Evolutionary conservation across 1,140 invertebrate genomes (phyloP).

Genomic region (Diorhabda carinulata): DNA sequence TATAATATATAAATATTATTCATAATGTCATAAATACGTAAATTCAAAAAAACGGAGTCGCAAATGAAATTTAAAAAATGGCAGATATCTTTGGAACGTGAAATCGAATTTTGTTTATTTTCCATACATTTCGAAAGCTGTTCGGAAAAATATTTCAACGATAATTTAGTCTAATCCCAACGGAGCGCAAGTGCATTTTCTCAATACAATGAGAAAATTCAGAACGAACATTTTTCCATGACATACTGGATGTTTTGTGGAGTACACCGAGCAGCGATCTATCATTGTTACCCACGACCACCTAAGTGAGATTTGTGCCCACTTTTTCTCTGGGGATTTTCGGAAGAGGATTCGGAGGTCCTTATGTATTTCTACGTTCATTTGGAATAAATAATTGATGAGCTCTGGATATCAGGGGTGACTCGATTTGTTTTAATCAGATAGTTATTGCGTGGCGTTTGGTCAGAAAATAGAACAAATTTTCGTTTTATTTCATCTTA

Average conservation of each 20-base stretch:
- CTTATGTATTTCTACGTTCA: slow-evolving; percentile 10
- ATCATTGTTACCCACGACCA: slow-evolving; percentile 21
- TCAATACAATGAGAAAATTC: not conserved
- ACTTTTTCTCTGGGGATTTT: slow-evolving; percentile 10
- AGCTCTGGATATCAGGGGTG: slow-evolving; percentile 5
- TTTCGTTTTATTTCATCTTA: not conserved
- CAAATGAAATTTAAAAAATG: too few relatives aligned
- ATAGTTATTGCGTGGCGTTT: slow-evolving; percentile 1
- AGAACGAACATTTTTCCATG: not conserved
- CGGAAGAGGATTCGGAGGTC: not conserved
- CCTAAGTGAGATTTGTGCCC: slow-evolving; percentile 23
- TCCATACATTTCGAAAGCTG: not conserved
- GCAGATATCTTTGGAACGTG: not conserved
- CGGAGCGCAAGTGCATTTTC: not conserved
- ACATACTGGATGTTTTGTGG: slow-evolving; percentile 7
- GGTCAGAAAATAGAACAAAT: not conserved
- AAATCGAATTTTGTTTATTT: slow-evolving; percentile 7
- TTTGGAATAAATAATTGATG: slow-evolving; percentile 22
- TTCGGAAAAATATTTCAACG: too few relatives aligned
- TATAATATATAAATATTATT: too few relatives aligned
- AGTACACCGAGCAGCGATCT: slow-evolving; percentile 6
- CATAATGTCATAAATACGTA: too few relatives aligned
- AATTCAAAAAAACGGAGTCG: too few relatives aligned
- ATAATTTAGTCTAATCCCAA: not conserved
- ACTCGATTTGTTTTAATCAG: slow-evolving; percentile 19